These are phyloP conservation scores for Platichthys flesus DNA, from an alignment of 2,113 vertebrate genomes.

Conservation along the genomic window DNA sequence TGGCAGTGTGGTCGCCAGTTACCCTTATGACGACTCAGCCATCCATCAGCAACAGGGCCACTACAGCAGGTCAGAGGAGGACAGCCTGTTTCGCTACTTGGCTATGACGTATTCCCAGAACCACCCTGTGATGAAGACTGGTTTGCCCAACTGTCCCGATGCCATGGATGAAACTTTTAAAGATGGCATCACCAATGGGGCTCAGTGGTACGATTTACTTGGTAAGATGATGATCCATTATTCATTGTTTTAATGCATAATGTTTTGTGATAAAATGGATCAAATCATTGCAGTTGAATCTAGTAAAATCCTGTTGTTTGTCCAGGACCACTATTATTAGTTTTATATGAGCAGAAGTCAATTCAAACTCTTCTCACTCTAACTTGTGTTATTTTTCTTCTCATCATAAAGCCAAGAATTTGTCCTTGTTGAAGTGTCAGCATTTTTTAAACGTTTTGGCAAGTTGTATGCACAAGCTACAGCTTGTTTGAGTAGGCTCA, in stretches of 20 bases:
- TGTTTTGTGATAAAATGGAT: too few relatives aligned
- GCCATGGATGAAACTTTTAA: conserved; percentile 84
- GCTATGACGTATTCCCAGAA: conserved; percentile 90
- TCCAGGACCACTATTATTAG: not conserved
- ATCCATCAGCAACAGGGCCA: conserved; percentile 79
- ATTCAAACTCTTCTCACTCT: too few relatives aligned
- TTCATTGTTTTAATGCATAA: not conserved
- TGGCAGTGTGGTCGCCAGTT: conserved; percentile 96
- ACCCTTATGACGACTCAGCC: conserved; percentile 94
- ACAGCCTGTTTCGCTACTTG: conserved; percentile 90
- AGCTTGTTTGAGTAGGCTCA: too few relatives aligned
- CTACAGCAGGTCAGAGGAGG: conserved; percentile 92
- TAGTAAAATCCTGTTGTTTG: not conserved
- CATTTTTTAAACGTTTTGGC: too few relatives aligned
- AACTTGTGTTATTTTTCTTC: too few relatives aligned
- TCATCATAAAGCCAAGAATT: too few relatives aligned
- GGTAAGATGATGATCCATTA: conserved; percentile 79
- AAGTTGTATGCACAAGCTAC: too few relatives aligned
- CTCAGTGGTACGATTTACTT: conserved; percentile 93
- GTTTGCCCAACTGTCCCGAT: conserved; percentile 86
- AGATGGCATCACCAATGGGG: conserved; percentile 95
- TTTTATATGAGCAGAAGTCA: not conserved
- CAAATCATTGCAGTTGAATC: not conserved
- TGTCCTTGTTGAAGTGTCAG: too few relatives aligned
- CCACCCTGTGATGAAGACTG: conserved; percentile 94